A percentile compares a stretch with the other conserved stretches of the same genome.
These are phyloP conservation scores for Drosophila phalerata DNA, from an alignment of 2,888 invertebrate genomes.

Conservation along the genomic window DNA sequence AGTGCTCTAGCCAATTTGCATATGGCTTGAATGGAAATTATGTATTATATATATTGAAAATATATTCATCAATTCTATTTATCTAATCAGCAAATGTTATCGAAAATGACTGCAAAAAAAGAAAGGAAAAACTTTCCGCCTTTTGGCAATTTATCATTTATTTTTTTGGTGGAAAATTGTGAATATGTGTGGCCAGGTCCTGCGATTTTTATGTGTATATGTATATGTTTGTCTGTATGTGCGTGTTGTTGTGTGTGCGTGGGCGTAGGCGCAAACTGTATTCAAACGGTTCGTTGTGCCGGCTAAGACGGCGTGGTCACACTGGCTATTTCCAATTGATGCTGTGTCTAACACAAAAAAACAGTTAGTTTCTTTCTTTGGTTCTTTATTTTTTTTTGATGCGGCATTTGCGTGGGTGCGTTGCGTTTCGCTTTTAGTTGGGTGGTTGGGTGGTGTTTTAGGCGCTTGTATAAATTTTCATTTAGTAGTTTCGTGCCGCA, in stretches of 20 bases:
- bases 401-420: slow-evolving; percentile 61
- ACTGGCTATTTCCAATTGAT: slow-evolving; percentile 28
- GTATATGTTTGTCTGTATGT: neutral
- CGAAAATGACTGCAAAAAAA: slow-evolving; percentile 37
- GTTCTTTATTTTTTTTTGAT: slow-evolving; percentile 44
- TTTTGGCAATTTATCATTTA: slow-evolving; percentile 58
- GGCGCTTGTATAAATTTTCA: slow-evolving; percentile 70
- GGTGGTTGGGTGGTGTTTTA: slow-evolving; percentile 64
- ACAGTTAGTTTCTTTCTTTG: slow-evolving; percentile 18
- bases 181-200: slow-evolving; percentile 49
- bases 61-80: slow-evolving; percentile 60
- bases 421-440: slow-evolving; percentile 50
- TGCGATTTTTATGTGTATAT: slow-evolving; percentile 38
- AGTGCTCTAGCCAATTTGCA: slow-evolving; percentile 68
- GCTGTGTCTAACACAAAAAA: slow-evolving; percentile 19
- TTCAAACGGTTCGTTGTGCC: slow-evolving; percentile 50
- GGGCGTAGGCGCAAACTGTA: slow-evolving; percentile 73
- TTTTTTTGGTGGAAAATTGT: slow-evolving; percentile 35
- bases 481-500: slow-evolving; percentile 67
- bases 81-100: slow-evolving; percentile 60
- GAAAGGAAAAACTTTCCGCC: slow-evolving; percentile 24
- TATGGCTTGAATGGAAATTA: slow-evolving; percentile 64
- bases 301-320: slow-evolving; percentile 39
- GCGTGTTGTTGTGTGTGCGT: slow-evolving; percentile 32
- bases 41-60: slow-evolving; percentile 29